Base-by-base conservation (phyloP, 2,113 vertebrate genomes). In the Scolopax mira region DNA sequence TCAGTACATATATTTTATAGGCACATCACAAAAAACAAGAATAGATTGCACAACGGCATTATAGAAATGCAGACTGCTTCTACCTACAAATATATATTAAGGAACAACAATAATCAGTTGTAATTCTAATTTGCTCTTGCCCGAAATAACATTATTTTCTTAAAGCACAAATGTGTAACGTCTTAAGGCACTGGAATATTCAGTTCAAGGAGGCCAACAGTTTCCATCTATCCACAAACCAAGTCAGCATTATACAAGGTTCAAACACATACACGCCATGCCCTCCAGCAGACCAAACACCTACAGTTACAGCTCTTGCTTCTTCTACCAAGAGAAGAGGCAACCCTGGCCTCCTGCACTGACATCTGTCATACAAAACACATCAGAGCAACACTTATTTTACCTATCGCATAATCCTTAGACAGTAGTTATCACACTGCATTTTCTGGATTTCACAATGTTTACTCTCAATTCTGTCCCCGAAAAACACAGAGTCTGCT, bases 361-460 rank as follows among this genome's bases (percentile, higher is more conserved):
- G 31, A n/a, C 35, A 69, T 9, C 31, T 65, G 54, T 31, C 66
- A 39, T 2, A 69, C 51, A 17, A 67, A 67, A n/a, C 3, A 4
- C 35, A 72, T 17, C 37, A 39, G 27, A 78, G 27, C 8, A 72
- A n/a, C 66, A 15, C 18, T 44, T 57, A 41, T 4, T 79, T 49
- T 46, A 64, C 3, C 0, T n/a, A 74, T 9, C 0, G 0, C 79
- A 42, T 3, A 58, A 27, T 31, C 33, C 52, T 82, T 41, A 35
- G 21, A 48, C 17, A 44, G 24, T 7, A 61, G 28, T 9, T 9
- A 83, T 5, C 67, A 49, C 42, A 22, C 22, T 55, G n/a, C 28
- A 37, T 52, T 55, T 51, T 58, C 44, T 14, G 18, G 33, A 57
- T 46, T 65, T 88, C 67, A 73, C 37, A 41, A 9, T 1, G 18